phyloP scores from a whole-genome alignment of 1,140 invertebrate species.

The Eupristina koningsbergeri region DNA sequence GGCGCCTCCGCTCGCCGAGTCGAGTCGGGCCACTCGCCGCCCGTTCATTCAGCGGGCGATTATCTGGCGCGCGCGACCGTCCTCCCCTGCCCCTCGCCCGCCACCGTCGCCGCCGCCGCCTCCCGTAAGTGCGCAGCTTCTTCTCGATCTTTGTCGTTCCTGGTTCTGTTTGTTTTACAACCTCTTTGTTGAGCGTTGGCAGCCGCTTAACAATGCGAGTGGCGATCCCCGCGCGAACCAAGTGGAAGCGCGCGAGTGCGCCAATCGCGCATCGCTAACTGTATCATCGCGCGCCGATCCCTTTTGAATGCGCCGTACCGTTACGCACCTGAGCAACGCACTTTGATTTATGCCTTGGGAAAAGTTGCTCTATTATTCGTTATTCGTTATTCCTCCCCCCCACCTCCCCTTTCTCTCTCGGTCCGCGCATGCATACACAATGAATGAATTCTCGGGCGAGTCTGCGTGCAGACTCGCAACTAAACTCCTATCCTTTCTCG shows the following conservation, averaged over 20 bases:
- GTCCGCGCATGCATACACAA: not conserved
- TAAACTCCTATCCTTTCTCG: not conserved
- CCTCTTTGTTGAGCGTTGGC: too few species aligned
- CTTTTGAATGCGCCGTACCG: conserved; percentile 38
- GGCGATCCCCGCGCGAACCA: too few species aligned
- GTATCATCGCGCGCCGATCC: conserved; percentile 38
- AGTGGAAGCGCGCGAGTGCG: not conserved
- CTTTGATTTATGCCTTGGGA: conserved; percentile 24
- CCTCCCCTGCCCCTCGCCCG: not conserved
- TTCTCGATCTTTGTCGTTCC: too few species aligned
- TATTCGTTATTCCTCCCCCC: too few species aligned
- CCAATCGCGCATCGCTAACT: conserved; percentile 14
- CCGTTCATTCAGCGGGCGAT: conserved; percentile 7
- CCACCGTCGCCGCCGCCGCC: not conserved
- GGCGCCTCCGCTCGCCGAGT: not conserved
- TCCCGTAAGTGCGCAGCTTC: too few species aligned
- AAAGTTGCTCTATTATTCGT: conserved; percentile 37
- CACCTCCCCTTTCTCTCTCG: too few species aligned
- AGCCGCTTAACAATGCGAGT: too few species aligned
- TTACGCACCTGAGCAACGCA: conserved; percentile 11
- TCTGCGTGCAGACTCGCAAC: too few species aligned
- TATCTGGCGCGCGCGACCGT: not conserved
- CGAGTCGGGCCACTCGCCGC: not conserved
- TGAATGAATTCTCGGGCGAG: conserved; percentile 38
- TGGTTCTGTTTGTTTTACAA: too few species aligned